These are phyloP conservation scores for Argyrosomus japonicus DNA, from an alignment of 2,113 vertebrate species.

Conservation along the genomic window DNA sequence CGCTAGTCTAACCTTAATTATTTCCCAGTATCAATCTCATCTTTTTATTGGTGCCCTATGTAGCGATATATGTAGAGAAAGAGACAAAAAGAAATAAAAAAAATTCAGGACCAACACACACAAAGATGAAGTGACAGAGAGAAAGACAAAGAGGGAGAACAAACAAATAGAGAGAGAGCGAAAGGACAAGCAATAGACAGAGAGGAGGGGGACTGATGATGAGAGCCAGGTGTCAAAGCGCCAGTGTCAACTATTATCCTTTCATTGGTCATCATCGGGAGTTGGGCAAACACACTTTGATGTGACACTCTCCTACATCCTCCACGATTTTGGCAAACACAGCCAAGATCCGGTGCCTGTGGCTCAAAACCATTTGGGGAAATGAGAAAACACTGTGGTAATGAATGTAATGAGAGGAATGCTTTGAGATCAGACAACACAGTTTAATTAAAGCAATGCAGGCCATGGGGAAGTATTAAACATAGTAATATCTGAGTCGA, in stretches of 20 bases:
- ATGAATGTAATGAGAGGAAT: conserved; percentile 60
- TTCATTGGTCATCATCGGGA: conserved; percentile 23
- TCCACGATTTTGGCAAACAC: conserved; percentile 31
- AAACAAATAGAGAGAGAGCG: conserved; percentile 16
- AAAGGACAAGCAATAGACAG: conserved; percentile 24
- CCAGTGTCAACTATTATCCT: conserved; percentile 36
- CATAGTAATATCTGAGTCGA: conserved; percentile 33
- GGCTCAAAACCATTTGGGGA: conserved; percentile 51
- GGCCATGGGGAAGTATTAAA: conserved; percentile 54
- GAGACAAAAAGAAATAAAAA: neutral
- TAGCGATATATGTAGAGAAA: conserved; percentile 3
- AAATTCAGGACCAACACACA: neutral
- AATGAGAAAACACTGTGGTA: conserved; percentile 57
- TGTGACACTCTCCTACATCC: conserved; percentile 11
- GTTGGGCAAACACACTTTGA: conserved; percentile 45
- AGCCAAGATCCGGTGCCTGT: conserved; percentile 38
- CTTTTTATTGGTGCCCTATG: conserved; percentile 9
- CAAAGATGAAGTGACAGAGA: conserved; percentile 19
- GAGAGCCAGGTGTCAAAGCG: conserved; percentile 14
- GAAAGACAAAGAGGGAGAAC: neutral
- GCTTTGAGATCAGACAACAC: conserved; percentile 45
- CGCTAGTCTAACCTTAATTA: conserved; percentile 47
- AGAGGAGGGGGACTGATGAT: neutral
- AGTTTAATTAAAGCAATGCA: conserved; percentile 66
- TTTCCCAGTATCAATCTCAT: conserved; percentile 58